A percentile compares a stretch with the other conserved stretches of the same genome.
Conservation (phyloP, 2,797 vertebrate species). For the Decapterus maruadsi region DNA sequence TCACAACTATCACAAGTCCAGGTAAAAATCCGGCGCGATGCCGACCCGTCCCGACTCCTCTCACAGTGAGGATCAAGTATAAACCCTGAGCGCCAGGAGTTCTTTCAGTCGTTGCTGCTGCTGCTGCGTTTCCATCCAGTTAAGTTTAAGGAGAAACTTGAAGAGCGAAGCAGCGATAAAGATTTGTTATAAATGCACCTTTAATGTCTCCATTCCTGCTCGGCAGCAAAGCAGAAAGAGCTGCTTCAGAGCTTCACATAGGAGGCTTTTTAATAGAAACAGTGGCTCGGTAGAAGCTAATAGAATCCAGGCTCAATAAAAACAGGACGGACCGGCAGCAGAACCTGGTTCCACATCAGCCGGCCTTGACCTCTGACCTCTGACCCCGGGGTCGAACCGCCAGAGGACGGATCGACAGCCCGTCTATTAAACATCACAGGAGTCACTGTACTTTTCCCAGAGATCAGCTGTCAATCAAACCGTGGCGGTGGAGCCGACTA, state of each 20-base stretch:
- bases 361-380: background rate
- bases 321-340: constrained; percentile 11
- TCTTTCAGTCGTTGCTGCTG: too few relatives aligned
- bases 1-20: too few relatives aligned
- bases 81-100: too few relatives aligned
- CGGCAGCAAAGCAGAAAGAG: background rate
- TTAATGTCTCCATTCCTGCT: too few relatives aligned
- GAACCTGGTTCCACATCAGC: constrained; percentile 8
- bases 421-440: constrained; percentile 34
- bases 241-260: too few relatives aligned
- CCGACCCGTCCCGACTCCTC: too few relatives aligned
- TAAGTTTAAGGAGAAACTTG: too few relatives aligned
- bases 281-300: background rate
- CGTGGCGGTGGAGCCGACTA: background rate
- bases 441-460: background rate
- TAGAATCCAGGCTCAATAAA: constrained; percentile 36
- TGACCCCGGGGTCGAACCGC: background rate
- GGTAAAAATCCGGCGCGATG: too few relatives aligned
- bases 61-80: too few relatives aligned
- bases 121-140: too few relatives aligned
- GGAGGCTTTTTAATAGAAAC: background rate
- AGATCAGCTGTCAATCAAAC: background rate
- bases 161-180: too few relatives aligned
- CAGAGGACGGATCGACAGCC: background rate
- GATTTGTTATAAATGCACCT: too few relatives aligned